Percentiles rank a stretch among this genome's conserved stretches.
phyloP scores from a whole-genome alignment of 2,888 invertebrate genomes.

The Apodemia mormo region DNA sequence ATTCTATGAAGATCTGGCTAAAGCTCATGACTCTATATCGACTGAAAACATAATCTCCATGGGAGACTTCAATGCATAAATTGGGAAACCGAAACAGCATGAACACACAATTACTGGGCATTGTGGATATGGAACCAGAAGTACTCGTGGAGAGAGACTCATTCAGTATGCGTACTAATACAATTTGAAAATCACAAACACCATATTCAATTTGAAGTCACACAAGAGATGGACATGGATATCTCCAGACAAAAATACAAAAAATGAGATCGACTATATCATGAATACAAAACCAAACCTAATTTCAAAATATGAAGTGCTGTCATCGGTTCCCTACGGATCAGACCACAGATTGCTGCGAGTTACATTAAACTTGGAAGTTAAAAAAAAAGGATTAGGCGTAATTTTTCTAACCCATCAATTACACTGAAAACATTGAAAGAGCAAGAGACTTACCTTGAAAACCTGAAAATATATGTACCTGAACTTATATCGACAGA shows the following conservation, averaged over 20 bases:
- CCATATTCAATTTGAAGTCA: slow-evolving; percentile 1
- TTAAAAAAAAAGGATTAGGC: not conserved
- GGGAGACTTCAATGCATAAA: too few relatives aligned
- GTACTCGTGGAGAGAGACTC: not conserved
- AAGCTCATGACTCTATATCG: too few relatives aligned
- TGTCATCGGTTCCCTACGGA: not conserved
- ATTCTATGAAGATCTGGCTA: too few relatives aligned
- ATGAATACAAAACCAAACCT: slow-evolving; percentile 18
- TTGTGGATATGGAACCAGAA: not conserved
- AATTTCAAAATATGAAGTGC: not conserved
- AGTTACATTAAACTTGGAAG: not conserved
- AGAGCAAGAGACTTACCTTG: not conserved
- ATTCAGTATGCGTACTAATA: slow-evolving; percentile 22
- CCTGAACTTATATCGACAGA: slow-evolving; percentile 24
- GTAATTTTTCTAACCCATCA: not conserved
- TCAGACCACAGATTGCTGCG: not conserved
- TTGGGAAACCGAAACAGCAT: too few relatives aligned
- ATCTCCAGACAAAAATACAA: slow-evolving; percentile 17
- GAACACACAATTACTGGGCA: too few relatives aligned
- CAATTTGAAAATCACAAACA: slow-evolving; percentile 19
- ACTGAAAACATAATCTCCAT: slow-evolving; percentile 27
- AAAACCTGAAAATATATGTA: slow-evolving; percentile 27
- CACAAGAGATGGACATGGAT: slow-evolving; percentile 19
- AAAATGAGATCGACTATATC: slow-evolving; percentile 25
- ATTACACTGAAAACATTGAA: not conserved